Conservation (phyloP, 2,113 vertebrate species). For the Deroptyus accipitrinus region DNA sequence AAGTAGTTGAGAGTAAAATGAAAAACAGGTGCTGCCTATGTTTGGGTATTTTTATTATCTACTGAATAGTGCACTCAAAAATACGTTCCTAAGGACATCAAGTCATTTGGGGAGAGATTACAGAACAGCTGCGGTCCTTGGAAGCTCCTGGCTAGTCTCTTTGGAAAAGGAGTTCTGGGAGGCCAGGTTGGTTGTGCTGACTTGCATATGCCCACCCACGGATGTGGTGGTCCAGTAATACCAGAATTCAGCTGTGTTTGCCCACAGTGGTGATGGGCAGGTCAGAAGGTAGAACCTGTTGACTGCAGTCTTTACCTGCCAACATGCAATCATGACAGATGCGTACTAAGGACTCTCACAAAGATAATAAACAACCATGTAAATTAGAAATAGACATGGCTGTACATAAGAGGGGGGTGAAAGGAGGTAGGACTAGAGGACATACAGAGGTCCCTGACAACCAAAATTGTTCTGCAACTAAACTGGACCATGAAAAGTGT, state of each 20-base stretch:
- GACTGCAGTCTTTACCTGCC: background rate
- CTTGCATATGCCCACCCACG: background rate
- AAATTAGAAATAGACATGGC: background rate
- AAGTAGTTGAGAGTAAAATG: background rate
- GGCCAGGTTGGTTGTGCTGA: background rate
- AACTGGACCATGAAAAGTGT: background rate
- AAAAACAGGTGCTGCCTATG: background rate
- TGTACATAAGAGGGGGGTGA: background rate
- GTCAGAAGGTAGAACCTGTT: background rate
- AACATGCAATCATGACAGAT: rapidly evolving
- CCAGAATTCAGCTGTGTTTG: background rate
- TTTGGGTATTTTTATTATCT: background rate
- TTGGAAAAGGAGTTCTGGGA: background rate
- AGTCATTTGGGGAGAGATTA: background rate
- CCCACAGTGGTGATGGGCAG: background rate
- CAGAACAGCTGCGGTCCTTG: background rate
- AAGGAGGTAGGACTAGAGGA: background rate
- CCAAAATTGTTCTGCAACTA: background rate
- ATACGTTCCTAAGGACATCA: background rate
- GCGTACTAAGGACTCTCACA: background rate
- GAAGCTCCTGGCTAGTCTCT: background rate
- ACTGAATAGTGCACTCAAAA: background rate
- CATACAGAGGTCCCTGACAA: background rate
- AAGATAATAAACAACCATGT: background rate
- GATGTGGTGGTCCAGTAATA: background rate